Percentiles rank a stretch among this genome's conserved stretches.
Evolutionary conservation across 2,888 invertebrate species (phyloP).

Genomic region (Bombyx huttoni): DNA sequence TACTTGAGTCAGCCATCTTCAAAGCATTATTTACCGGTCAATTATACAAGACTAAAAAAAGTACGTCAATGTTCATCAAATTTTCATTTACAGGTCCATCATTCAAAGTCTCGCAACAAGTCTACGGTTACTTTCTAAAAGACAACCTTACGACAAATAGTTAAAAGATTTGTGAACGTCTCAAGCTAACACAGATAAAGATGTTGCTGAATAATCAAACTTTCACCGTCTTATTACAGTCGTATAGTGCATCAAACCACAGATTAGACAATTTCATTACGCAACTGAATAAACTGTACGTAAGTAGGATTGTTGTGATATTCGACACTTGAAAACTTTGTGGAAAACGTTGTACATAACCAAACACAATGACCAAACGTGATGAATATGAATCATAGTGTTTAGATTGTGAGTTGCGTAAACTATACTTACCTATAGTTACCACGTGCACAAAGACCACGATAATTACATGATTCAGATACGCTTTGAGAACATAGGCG

Average conservation of each 20-base stretch:
- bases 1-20: too few species aligned
- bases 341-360: constrained; percentile 24
- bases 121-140: too few species aligned
- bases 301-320: not conserved
- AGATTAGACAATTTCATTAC: constrained; percentile 6
- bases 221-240: constrained; percentile 12
- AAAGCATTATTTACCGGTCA: too few species aligned
- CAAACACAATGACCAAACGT: constrained; percentile 18
- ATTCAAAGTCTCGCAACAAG: too few species aligned
- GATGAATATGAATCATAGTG: not conserved
- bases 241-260: constrained; percentile 19
- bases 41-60: too few species aligned
- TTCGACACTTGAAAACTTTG: constrained; percentile 13
- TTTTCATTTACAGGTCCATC: too few species aligned
- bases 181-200: not conserved
- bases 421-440: not conserved
- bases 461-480: not conserved
- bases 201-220: not conserved
- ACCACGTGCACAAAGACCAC: not conserved
- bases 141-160: not conserved
- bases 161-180: not conserved
- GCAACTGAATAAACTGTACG: not conserved
- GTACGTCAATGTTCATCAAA: too few species aligned
- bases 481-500: not conserved
- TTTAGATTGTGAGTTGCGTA: not conserved